Evolutionary conservation across 2,113 vertebrate species (phyloP).

Genomic region (Pseudorhombus dupliciocellatus): DNA sequence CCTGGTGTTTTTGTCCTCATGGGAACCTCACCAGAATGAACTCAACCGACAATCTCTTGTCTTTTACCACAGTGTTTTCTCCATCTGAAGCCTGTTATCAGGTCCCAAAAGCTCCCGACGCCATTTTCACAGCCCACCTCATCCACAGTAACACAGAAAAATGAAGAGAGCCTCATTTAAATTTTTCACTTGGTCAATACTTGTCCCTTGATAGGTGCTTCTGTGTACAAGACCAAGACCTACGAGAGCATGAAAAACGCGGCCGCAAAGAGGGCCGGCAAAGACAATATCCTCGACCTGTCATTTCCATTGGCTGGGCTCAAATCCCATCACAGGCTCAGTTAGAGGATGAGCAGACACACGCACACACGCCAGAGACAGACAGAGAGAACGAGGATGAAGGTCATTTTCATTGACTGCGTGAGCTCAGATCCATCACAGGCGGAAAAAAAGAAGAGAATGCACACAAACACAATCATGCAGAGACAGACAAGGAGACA

Average conservation of each 20-base stretch:
- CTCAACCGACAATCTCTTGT: conserved; percentile 20
- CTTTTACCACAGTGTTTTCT: conserved; percentile 32
- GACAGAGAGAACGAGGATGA: conserved; percentile 22
- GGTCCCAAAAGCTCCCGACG: conserved; percentile 38
- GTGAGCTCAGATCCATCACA: conserved; percentile 39
- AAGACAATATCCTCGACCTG: conserved; percentile 49
- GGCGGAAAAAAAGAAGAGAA: conserved; percentile 9
- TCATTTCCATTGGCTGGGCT: conserved; percentile 65
- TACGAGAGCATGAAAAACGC: conserved; percentile 47
- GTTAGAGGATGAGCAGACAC: conserved; percentile 31
- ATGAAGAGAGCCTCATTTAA: conserved; percentile 64
- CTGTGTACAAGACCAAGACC: conserved; percentile 47
- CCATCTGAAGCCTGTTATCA: conserved; percentile 36
- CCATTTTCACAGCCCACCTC: conserved; percentile 29
- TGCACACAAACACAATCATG: conserved; percentile 4
- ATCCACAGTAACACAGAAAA: conserved; percentile 39
- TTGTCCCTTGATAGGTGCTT: conserved; percentile 58
- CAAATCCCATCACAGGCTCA: conserved; percentile 36
- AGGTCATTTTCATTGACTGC: conserved; percentile 48
- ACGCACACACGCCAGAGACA: conserved; percentile 4
- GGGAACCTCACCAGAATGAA: conserved; percentile 16
- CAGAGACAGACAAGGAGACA: conserved; percentile 17
- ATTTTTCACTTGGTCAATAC: conserved; percentile 71
- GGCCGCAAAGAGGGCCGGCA: conserved; percentile 11
- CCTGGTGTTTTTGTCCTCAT: conserved; percentile 12